Base-by-base conservation (phyloP, 2,888 invertebrate genomes). In the Melipona beecheii region DNA sequence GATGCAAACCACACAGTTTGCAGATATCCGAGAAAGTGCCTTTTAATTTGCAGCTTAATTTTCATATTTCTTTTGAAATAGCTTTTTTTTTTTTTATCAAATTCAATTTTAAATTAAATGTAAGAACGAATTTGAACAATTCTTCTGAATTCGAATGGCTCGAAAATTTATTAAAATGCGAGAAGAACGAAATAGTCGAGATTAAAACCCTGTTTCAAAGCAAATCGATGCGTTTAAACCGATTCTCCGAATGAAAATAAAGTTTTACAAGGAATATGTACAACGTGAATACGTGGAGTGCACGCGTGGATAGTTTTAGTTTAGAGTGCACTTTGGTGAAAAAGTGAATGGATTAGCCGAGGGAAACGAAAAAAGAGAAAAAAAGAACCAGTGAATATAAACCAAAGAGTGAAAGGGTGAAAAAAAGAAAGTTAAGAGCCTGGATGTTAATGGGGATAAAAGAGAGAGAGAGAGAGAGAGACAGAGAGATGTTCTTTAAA, bases 221-320 rank as follows among this genome's bases (percentile, higher is more conserved):
- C 49, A 11, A 52, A 2, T 27, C 13, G 19, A 11, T 54, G 6
- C 52, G 31, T 54, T 31, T 52, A 54, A 69, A 69, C n/a, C 15
- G 69, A 52, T 54, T 69, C 52, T 69, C 31, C 21, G 69, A 69
- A 69, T 69, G 69, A 69, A 27, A 69, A 69, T 69, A 31, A 69
- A 27, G 69, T 69, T 69, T 69, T 21, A 31, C n/a, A 15, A 43
- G 69, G 21, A 31, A 49, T 5, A 68, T 52, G 21, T 52, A 69
- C 19, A 11, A 0, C 27, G 50, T 31, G 52, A 31, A 54, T 69
- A 13, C 21, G 11, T 69, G 24, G n/a, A 21, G 2, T n/a, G 27
- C 21, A 21, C 69, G 19, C 13, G 13, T 54, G 27, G 24, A 5
- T 31, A 52, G n/a, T 21, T 70, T 70, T 56, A 54, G n/a, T 70